These are phyloP conservation scores for Papilio gigon DNA, from an alignment of 2,888 invertebrate genomes.

Conservation along the genomic window DNA sequence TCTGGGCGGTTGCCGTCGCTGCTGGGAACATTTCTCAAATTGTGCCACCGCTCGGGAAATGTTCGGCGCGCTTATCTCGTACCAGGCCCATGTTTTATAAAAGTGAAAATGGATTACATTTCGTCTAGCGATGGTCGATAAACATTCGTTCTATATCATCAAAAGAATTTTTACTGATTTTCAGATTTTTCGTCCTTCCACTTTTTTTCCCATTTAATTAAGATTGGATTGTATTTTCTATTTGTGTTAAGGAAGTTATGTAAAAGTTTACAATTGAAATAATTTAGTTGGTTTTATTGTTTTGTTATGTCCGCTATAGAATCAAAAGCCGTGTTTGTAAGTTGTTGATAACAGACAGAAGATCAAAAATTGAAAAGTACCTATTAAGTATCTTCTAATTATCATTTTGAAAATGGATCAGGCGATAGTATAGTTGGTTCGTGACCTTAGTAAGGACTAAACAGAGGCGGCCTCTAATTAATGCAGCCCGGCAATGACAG, in stretches of 20 bases:
- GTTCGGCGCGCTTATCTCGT: slow-evolving; percentile 11
- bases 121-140: slow-evolving; percentile 20
- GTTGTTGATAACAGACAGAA: neutral
- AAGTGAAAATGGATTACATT: slow-evolving; percentile 30
- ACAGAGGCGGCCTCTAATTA: slow-evolving; percentile 53
- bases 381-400: neutral
- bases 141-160: slow-evolving; percentile 23
- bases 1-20: slow-evolving; percentile 23
- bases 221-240: neutral
- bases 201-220: neutral
- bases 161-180: slow-evolving; percentile 8
- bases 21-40: slow-evolving; percentile 21
- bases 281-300: too few species aligned
- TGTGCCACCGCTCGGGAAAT: slow-evolving; percentile 7
- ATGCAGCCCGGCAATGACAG: slow-evolving; percentile 64
- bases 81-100: slow-evolving; percentile 27
- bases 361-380: too few species aligned
- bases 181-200: neutral
- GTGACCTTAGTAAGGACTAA: slow-evolving; percentile 15
- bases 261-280: too few species aligned
- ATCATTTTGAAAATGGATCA: neutral
- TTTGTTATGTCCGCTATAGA: too few species aligned
- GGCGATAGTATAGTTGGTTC: neutral
- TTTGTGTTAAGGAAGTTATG: too few species aligned
- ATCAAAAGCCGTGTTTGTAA: neutral